Evolutionary conservation across 2,797 vertebrate species (phyloP), one percentile per base, ranked within the genome.

Genomic region (Uromys caudimaculatus): DNA sequence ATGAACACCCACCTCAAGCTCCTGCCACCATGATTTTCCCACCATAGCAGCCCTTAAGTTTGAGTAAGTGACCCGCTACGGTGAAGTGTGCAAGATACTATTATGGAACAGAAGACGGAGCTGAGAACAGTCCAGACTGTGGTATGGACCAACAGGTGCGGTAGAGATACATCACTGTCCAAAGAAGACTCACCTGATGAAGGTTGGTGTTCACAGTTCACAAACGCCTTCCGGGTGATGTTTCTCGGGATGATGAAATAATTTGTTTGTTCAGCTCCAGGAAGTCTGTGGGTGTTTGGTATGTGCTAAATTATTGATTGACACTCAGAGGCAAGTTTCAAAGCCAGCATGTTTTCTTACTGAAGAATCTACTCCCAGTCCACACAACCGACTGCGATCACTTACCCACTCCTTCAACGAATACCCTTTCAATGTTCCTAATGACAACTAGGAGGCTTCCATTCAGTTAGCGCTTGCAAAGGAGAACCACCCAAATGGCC

Each of bases 231-330:
- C 78, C 62, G 32, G 47, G 6, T 21, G 83, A 88, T 67, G 50
- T 69, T 92, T 85, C 17, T 16, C 90, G 90, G 38, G 75, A 41
- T 88, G 77, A 86, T 79, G 60, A 86, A 89, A 73, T 90, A 64
- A 95, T 97, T 75, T 92, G 89, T 95, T 96, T 90, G 52, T 64
- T 97, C 71, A 92, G 67, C 92, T 94, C 73, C 88, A 92, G 84
- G 85, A 96, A 75, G 44, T 60, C 92, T 83, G 88, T 92, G 84
- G 76, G 67, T 94, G 73, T 94, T 89, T 89, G 85, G 58, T 89
- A 89, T 73, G 90, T 92, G 92, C 76, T 96, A 96, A 96, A 94
- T 93, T 83, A 93, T 83, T 94, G 93, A 97, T 56, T 85, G 77
- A 96, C 81, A 56, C 84, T 94, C 93, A 75, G 64, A 89, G 79